Evolutionary conservation across 2,888 invertebrate species (phyloP), one percentile per base, ranked within the genome.

Genomic region (Plusia festucae): DNA sequence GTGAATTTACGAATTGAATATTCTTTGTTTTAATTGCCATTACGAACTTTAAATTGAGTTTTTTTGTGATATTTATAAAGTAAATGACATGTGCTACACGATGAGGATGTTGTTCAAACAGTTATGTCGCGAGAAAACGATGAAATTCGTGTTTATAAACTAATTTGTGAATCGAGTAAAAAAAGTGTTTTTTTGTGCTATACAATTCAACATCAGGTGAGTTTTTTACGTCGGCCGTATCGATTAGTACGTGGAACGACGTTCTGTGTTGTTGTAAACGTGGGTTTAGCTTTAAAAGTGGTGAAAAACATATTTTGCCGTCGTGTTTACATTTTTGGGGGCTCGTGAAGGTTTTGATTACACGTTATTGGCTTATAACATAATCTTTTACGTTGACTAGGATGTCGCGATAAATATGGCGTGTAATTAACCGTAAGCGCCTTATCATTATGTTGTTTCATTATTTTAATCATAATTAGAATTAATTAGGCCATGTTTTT

Each of bases 101-200:
- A 63, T 82, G 60, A 59, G 53, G 7, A 49, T 52, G 65, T 68
- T 70, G 66, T 61, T 62, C 60, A 55, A 53, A 58, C 57, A 59
- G 60, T 76, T 71, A 66, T 53, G 68, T 60, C 54, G 66, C 63
- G 27, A 46, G 59, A 82, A 80, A 51, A 70, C 71, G 54, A 58
- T 40, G 70, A 77, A 73, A 59, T 68, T 59, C 58, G 63, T 68
- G 65, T 70, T 71, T 70, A 70, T 62, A 79, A 82, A 82, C 62
- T 81, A 82, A 79, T 82, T 81, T 79, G 66, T 74, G 70, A 69
- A 64, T 72, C 66, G 68, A 63, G 70, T 74, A 86, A 88, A 89
- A 89, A 89, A 88, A 85, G 83, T 73, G 82, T 80, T 84, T 83
- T 89, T 90, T 89, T 90, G 89, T 90, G 79, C 82, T 77, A 70